Percentiles rank a stretch among this genome's conserved stretches.
Conservation (phyloP, 2,113 vertebrate species). For the Empidonax alnorum region DNA sequence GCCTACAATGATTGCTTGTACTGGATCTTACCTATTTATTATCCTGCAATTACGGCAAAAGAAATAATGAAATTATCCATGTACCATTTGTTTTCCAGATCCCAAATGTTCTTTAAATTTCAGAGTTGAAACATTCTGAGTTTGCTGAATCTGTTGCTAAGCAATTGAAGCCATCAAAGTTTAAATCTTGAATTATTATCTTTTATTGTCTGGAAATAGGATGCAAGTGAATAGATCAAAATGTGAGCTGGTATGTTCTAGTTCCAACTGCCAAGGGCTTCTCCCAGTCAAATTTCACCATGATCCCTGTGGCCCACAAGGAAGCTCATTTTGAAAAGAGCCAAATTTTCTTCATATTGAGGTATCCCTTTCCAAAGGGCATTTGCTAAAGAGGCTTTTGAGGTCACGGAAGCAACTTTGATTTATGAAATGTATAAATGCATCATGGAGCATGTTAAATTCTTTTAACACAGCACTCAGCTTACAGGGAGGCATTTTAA, state of each 20-base stretch:
- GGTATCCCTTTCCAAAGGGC: neutral
- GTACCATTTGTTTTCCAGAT: constrained; percentile 5
- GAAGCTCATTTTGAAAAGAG: neutral
- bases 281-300: neutral
- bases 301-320: neutral
- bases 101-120: neutral
- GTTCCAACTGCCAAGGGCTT: neutral
- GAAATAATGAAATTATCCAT: neutral
- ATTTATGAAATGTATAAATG: neutral
- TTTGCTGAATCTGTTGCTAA: constrained; percentile 53
- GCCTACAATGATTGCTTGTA: neutral
- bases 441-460: neutral
- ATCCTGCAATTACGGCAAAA: neutral
- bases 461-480: neutral
- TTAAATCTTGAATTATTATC: constrained; percentile 36
- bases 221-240: neutral
- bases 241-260: neutral
- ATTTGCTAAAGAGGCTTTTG: neutral
- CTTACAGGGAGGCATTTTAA: neutral
- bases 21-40: neutral
- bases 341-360: neutral
- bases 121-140: neutral
- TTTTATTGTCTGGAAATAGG: constrained; percentile 27
- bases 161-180: constrained; percentile 40
- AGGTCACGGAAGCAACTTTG: neutral